These are phyloP conservation scores for Morelia viridis DNA, from an alignment of 2,797 vertebrate genomes.

Conservation along the genomic window DNA sequence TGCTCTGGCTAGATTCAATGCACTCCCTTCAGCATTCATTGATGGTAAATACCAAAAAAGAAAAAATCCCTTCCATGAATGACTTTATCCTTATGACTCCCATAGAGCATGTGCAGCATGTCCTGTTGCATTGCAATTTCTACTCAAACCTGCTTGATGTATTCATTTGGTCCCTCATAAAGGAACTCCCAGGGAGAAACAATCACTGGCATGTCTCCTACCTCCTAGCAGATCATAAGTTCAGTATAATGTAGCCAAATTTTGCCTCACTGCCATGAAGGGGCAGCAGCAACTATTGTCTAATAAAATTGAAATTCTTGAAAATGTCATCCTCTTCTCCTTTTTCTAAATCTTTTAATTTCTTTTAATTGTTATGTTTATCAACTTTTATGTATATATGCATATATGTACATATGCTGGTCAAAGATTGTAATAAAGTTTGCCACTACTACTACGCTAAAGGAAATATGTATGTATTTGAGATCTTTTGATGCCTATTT, in stretches of 20 bases:
- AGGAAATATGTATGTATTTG: background rate
- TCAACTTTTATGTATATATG: background rate
- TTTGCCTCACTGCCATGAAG: too few relatives aligned
- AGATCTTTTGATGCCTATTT: background rate
- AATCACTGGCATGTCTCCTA: too few relatives aligned
- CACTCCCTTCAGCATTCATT: background rate
- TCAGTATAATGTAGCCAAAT: too few relatives aligned
- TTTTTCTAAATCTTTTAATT: background rate
- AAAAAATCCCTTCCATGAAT: background rate
- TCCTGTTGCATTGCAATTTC: background rate
- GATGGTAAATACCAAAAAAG: background rate
- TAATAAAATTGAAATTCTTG: too few relatives aligned
- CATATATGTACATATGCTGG: background rate
- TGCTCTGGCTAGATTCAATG: background rate
- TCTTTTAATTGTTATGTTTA: background rate
- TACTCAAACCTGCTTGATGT: background rate
- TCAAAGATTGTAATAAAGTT: background rate
- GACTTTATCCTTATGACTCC: background rate
- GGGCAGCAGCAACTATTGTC: too few relatives aligned
- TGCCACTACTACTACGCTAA: background rate
- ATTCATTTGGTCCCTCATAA: background rate
- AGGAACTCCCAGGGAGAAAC: too few relatives aligned
- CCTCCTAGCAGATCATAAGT: too few relatives aligned
- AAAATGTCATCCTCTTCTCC: background rate
- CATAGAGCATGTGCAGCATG: background rate